A percentile compares a stretch with the other conserved stretches of the same genome.
phyloP scores from a whole-genome alignment of 2,797 vertebrate genomes.

The Manis pentadactyla region DNA sequence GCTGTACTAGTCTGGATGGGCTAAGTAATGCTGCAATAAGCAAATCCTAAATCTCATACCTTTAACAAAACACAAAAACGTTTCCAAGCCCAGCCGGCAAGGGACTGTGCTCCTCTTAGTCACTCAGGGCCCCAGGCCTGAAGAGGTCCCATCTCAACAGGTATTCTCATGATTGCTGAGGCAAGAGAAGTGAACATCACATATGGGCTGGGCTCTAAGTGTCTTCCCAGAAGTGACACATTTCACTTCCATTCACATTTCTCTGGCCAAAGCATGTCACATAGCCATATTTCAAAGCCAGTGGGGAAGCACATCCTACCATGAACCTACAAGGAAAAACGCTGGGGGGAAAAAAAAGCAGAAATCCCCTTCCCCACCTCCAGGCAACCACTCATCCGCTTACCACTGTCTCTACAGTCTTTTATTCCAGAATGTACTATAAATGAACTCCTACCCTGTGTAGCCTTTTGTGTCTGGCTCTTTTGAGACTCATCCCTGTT shows the following conservation, averaged over 20 bases:
- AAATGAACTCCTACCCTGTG: not conserved
- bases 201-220: not conserved
- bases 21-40: not conserved
- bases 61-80: not conserved
- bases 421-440: not conserved
- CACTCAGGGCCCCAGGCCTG: not conserved
- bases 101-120: not conserved
- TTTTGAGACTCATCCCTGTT: not conserved
- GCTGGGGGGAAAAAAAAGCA: not conserved
- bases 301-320: not conserved
- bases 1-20: not conserved
- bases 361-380: not conserved
- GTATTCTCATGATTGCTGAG: not conserved
- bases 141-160: not conserved
- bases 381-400: not conserved
- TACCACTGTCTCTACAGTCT: not conserved
- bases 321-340: not conserved
- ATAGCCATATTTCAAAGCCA: not conserved
- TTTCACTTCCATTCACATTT: not conserved
- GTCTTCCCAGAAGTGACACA: not conserved
- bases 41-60: not conserved
- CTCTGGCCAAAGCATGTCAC: not conserved
- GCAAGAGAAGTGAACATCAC: not conserved
- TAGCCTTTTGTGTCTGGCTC: not conserved
- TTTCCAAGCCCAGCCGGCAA: not conserved